phyloP scores from a whole-genome alignment of 2,888 invertebrate species.

The Eilema caniola region DNA sequence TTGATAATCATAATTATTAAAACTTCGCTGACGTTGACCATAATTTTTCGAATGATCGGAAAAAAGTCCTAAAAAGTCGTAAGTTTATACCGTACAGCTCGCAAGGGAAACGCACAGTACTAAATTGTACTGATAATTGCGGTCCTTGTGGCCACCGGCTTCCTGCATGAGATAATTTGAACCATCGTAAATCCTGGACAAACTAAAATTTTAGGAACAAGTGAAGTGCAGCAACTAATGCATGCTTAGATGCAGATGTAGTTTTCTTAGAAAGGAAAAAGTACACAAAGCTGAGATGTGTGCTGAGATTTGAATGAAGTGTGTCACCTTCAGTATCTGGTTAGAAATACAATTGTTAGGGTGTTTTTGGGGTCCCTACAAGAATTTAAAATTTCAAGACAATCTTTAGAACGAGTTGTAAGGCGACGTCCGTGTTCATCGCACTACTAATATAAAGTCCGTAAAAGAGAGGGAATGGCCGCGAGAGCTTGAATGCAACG shows the following conservation, averaged over 20 bases:
- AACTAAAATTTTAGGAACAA: neutral
- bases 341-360: too few species aligned
- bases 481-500: too few species aligned
- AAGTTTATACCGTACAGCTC: constrained; percentile 32
- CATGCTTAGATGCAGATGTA: neutral
- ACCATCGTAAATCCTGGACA: neutral
- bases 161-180: constrained; percentile 44
- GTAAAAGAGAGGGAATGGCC: too few species aligned
- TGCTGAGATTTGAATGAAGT: too few species aligned
- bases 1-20: too few species aligned
- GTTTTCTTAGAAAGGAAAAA: neutral
- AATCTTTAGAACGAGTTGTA: too few species aligned
- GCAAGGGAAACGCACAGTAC: constrained; percentile 29
- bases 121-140: constrained; percentile 57
- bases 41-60: neutral
- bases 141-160: constrained; percentile 35
- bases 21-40: too few species aligned
- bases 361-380: neutral
- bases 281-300: neutral
- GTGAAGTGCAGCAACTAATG: neutral
- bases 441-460: too few species aligned
- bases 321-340: too few species aligned
- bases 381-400: too few species aligned
- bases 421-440: too few species aligned
- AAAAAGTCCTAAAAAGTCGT: constrained; percentile 42